Percentiles rank a stretch among this genome's conserved stretches.
These are phyloP conservation scores for Macroglossus sobrinus DNA, from an alignment of 2,113 vertebrate species.

Conservation along the genomic window DNA sequence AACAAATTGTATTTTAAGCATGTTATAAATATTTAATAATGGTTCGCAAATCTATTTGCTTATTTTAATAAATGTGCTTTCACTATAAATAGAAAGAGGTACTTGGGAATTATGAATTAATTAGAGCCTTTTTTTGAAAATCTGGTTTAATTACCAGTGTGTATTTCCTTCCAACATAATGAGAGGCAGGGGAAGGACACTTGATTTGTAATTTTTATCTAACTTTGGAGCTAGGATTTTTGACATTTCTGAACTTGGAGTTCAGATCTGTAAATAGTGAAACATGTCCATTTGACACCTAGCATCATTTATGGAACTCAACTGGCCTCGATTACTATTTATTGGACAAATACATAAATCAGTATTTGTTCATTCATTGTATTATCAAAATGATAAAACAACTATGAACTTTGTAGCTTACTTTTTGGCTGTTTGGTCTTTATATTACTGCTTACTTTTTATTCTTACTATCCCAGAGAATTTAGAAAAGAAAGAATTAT, in stretches of 20 bases:
- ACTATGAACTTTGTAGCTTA: neutral
- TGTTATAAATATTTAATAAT: neutral
- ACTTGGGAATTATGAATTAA: neutral
- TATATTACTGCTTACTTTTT: neutral
- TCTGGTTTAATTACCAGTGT: neutral
- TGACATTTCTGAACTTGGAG: neutral
- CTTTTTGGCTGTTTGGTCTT: neutral
- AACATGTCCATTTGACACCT: neutral
- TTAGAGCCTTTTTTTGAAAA: neutral
- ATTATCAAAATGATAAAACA: neutral
- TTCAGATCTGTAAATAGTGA: neutral
- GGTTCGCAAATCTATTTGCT: neutral
- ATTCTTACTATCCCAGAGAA: neutral
- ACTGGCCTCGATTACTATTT: neutral
- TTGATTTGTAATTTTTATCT: neutral
- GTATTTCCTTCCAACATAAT: neutral
- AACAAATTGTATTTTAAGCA: neutral
- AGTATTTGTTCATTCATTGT: neutral
- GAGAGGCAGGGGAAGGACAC: neutral
- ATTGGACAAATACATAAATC: neutral
- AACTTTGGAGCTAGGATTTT: neutral
- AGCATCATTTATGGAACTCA: neutral
- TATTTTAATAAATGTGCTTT: neutral
- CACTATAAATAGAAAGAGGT: neutral
- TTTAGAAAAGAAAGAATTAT: neutral